A percentile compares a stretch with the other conserved stretches of the same genome.
Conservation (phyloP, 2,888 invertebrate genomes). For the Philhelius pedissequus region DNA sequence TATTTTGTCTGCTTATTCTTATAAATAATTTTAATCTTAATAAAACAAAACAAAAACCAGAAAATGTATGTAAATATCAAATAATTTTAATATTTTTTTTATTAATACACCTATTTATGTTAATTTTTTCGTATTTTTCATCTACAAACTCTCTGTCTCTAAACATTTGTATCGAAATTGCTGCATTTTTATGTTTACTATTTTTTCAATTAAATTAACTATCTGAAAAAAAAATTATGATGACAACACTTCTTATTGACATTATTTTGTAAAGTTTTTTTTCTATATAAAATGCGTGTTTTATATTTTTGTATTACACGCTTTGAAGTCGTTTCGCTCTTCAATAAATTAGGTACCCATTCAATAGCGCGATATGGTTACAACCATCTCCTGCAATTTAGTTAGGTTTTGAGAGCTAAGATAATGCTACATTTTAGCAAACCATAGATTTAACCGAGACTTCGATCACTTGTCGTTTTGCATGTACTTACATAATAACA, state of each 20-base stretch:
- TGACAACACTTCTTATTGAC: neutral
- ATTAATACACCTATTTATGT: slow-evolving; percentile 5
- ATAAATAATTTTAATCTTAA: neutral
- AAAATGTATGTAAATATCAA: slow-evolving; percentile 29
- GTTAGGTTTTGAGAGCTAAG: no score
- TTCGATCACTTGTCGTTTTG: no score
- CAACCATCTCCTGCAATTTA: no score
- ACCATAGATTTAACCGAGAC: no score
- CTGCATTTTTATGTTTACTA: slow-evolving; percentile 26
- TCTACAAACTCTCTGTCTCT: neutral
- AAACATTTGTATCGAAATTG: slow-evolving; percentile 49
- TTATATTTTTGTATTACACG: neutral
- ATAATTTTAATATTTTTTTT: slow-evolving; percentile 19
- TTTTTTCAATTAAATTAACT: neutral
- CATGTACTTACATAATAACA: no score
- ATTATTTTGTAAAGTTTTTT: neutral
- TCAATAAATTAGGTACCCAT: neutral
- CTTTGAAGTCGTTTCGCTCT: neutral
- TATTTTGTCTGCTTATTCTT: neutral
- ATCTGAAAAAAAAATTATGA: neutral
- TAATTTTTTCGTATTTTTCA: neutral
- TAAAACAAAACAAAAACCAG: neutral
- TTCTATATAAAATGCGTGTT: slow-evolving; percentile 3
- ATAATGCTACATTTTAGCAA: no score
- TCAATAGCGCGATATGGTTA: no score